phyloP scores from a whole-genome alignment of 2,888 invertebrate genomes.

The Ceriagrion tenellum region DNA sequence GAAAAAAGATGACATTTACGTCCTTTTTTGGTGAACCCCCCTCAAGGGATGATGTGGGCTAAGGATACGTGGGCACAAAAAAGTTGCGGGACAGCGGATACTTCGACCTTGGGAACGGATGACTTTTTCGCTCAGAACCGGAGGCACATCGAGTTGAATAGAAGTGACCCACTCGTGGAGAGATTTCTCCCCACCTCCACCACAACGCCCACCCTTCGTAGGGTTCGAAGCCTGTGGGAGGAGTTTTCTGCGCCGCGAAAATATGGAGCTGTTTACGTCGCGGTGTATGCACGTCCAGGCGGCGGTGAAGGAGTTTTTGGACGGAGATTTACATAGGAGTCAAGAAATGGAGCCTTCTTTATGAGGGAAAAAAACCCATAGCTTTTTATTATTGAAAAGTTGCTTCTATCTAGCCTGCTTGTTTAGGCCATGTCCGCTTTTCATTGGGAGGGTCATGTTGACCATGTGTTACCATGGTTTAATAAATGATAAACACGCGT shows the following conservation, averaged over 20 bases:
- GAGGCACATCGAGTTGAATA: not conserved
- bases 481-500: not conserved
- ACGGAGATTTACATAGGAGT: not conserved
- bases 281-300: not conserved
- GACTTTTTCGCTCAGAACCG: not conserved
- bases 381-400: not conserved
- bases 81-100: not conserved
- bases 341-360: not conserved
- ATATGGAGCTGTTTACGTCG: not conserved
- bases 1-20: no score
- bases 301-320: not conserved
- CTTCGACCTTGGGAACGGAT: not conserved
- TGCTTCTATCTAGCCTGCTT: not conserved
- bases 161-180: not conserved
- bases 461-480: not conserved
- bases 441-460: not conserved
- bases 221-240: not conserved
- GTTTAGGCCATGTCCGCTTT: not conserved
- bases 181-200: not conserved
- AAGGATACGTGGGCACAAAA: not conserved
- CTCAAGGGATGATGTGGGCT: not conserved
- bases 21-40: no score
- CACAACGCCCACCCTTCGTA: not conserved
- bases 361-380: not conserved
- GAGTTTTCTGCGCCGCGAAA: slow-evolving; percentile 24